Evolutionary conservation across 2,113 vertebrate genomes (phyloP).

Genomic region (human (Homo sapiens)): GRCh38 chr2:6957001-6957500

Average conservation of each 20-base stretch:
- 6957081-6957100: background rate
- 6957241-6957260: background rate
- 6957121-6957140: fast-evolving
- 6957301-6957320: fast-evolving
- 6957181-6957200: background rate
- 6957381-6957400: background rate
- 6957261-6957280: background rate
- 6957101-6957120: fast-evolving
- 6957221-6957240: fast-evolving
- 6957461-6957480: too few relatives aligned
- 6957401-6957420: too few relatives aligned
- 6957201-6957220: fast-evolving
- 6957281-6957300: fast-evolving
- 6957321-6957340: fast-evolving
- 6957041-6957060: fast-evolving
- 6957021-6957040: fast-evolving
- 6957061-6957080: background rate
- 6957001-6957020: background rate
- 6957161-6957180: fast-evolving
- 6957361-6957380: background rate
- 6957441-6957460: too few relatives aligned
- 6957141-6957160: background rate
- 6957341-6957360: background rate
- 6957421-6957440: background rate
- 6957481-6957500: fast-evolving